These are phyloP conservation scores for Oryctes rhinoceros DNA, from an alignment of 1,140 invertebrate genomes.

Conservation along the genomic window DNA sequence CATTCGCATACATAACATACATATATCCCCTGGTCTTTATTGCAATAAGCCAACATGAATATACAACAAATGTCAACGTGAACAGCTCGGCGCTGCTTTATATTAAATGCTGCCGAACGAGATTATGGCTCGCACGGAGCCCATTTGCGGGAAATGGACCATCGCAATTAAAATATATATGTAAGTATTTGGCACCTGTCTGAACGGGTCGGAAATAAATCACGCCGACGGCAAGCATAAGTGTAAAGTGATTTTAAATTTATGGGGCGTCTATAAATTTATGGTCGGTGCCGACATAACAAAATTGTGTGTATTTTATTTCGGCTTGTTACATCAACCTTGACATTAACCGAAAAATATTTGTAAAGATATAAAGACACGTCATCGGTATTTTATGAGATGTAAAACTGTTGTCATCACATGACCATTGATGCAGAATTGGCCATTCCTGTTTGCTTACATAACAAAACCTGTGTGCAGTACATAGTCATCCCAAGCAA, in stretches of 20 bases:
- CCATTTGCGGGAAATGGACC: constrained; percentile 18
- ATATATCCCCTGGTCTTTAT: constrained; percentile 1
- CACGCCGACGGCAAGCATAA: background rate
- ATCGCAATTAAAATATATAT: constrained; percentile 31
- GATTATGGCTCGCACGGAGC: background rate
- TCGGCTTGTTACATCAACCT: background rate
- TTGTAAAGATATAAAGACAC: too few relatives aligned
- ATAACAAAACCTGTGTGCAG: too few relatives aligned
- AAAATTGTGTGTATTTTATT: constrained; percentile 28
- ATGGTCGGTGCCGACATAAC: constrained; percentile 18
- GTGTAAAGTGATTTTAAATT: constrained; percentile 29
- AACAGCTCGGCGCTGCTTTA: background rate
- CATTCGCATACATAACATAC: background rate
- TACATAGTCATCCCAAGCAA: too few relatives aligned
- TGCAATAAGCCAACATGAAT: constrained; percentile 6
- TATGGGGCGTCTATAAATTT: constrained; percentile 19
- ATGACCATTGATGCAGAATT: too few relatives aligned
- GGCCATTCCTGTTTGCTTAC: too few relatives aligned
- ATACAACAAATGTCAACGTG: constrained; percentile 6
- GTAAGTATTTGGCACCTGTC: constrained; percentile 33
- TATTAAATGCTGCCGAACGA: constrained; percentile 10
- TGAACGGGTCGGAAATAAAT: constrained; percentile 15
- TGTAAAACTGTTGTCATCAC: too few relatives aligned
- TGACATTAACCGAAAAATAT: constrained; percentile 7
- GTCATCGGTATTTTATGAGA: too few relatives aligned